Evolutionary conservation across 2,113 vertebrate species (phyloP).

Genomic region (Serinus canaria): DNA sequence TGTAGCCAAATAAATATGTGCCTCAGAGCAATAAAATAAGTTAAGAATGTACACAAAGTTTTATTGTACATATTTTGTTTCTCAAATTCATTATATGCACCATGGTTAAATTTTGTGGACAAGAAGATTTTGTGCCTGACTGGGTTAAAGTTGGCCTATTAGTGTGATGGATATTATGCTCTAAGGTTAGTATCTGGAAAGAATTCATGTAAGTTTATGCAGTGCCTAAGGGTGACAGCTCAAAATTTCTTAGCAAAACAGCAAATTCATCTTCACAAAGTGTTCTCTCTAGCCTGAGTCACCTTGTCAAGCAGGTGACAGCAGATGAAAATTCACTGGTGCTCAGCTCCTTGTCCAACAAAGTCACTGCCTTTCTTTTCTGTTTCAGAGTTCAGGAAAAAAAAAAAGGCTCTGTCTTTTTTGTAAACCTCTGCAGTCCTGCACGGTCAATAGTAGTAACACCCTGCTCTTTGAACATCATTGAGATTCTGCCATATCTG

Average conservation of each 20-base stretch:
- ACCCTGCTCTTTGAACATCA: not conserved
- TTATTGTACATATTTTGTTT: not conserved
- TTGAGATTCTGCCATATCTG: not conserved
- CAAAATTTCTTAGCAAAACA: constrained; percentile 47
- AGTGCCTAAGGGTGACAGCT: constrained; percentile 16
- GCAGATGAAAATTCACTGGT: constrained; percentile 1
- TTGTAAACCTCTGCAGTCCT: not conserved
- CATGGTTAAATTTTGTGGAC: not conserved
- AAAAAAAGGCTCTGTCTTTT: not conserved
- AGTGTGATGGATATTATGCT: constrained; percentile 39
- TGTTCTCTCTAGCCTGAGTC: not conserved
- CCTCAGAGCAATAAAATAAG: not conserved
- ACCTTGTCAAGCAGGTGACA: constrained; percentile 40
- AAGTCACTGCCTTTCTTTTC: not conserved
- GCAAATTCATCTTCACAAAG: constrained; percentile 44
- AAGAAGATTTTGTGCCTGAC: not conserved
- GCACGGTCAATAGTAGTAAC: not conserved
- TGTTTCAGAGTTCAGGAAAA: not conserved
- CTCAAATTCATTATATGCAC: not conserved
- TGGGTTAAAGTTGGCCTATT: not conserved
- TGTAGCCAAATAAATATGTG: not conserved
- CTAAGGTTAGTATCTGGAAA: constrained; percentile 9
- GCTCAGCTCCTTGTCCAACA: not conserved
- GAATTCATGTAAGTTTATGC: constrained; percentile 14
- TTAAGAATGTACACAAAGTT: not conserved